Base-by-base conservation (phyloP, 2,888 invertebrate genomes). In the Lapara coniferarum region DNA sequence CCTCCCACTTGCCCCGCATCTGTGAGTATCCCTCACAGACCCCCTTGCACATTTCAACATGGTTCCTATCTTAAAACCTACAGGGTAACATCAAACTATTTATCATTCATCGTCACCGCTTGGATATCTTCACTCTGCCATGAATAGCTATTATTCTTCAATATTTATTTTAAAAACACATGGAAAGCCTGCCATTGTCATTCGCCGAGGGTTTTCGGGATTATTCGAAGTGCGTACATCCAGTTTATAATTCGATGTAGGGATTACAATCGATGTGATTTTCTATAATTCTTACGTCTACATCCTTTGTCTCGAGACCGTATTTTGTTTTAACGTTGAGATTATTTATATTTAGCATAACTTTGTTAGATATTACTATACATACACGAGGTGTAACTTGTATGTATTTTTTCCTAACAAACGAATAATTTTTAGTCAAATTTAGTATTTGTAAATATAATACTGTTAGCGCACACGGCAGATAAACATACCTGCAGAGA, bases 1-100 rank as follows among this genome's bases (percentile, higher is more conserved):
- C 75, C 75, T 76, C 78, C 75, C 75, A 75, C 77, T 77, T 74
- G 75, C 75, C 77, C 79, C 70, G 59, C 70, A 73, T 16, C 0
- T 12, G 10, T 55, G 19, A n/a, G n/a, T n/a, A n/a, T n/a, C n/a
- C n/a, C 12, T 44, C 10, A 2, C 63, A 49, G 46, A 46, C 19
- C 49, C 2, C 44, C n/a, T 16, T 16, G 44, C n/a, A 46, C 19
- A 63, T 46, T 19, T 16, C 44, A 46, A 63, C 19, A 8, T 4
- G 12, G 12, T 10, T 51, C 5, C 51, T 51, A 51, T 14, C 51
- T 49, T 19, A 13, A 46, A n/a, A 10, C 8, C 58, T 10, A 49
- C 46, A 63, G 12, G 25, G 19, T 13, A 19, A 8, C 8, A 8
- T 19, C 10, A 19, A 59, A n/a, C 25, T 14, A 30, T 37, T 57